phyloP scores from a whole-genome alignment of 2,797 vertebrate genomes.

The Acrossocheilus wenchowensis region DNA sequence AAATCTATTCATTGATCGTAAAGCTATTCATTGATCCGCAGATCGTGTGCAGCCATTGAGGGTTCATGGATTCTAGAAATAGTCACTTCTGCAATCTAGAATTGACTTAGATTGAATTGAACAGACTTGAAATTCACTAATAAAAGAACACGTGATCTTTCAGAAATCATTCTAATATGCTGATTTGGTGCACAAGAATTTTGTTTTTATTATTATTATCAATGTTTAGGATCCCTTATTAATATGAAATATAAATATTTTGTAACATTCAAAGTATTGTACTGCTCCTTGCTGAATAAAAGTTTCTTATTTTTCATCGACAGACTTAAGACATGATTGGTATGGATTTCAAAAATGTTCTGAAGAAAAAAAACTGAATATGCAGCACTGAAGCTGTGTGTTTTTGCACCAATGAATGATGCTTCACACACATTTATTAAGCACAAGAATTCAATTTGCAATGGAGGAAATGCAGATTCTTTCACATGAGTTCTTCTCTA shows the following conservation, averaged over 20 bases:
- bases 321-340: neutral
- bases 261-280: neutral
- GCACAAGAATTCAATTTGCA: neutral
- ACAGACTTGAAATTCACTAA: neutral
- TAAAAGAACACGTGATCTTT: neutral
- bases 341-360: neutral
- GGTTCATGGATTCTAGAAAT: neutral
- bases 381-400: neutral
- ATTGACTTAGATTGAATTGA: neutral
- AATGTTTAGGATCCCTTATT: neutral
- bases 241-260: neutral
- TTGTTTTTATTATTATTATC: neutral
- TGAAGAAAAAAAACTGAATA: neutral
- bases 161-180: neutral
- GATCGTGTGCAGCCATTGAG: constrained; percentile 15
- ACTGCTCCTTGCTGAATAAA: neutral
- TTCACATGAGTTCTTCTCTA: constrained; percentile 15
- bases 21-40: constrained; percentile 11
- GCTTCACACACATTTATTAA: constrained; percentile 21
- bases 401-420: constrained; percentile 18
- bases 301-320: neutral
- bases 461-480: constrained; percentile 9
- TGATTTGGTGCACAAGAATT: neutral
- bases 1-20: constrained; percentile 38
- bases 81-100: neutral